These are phyloP conservation scores for Sepiola atlantica DNA, from an alignment of 2,888 invertebrate species.

Conservation along the genomic window DNA sequence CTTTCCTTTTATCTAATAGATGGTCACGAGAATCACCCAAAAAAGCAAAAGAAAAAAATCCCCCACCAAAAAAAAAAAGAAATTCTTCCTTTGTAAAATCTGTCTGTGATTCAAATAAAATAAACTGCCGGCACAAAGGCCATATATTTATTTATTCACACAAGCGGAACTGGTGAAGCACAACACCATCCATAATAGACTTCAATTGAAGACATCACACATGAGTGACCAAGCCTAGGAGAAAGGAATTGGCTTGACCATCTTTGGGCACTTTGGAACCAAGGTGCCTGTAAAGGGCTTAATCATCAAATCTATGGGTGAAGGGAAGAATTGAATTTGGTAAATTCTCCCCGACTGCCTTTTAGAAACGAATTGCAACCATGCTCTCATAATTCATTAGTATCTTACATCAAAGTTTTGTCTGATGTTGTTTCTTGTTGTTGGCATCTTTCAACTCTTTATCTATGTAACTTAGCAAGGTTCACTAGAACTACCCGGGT, in stretches of 20 bases:
- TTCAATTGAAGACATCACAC: constrained; percentile 14
- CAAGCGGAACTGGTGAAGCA: neutral
- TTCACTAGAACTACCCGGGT: neutral
- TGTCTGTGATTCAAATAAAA: neutral
- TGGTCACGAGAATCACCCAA: too few relatives aligned
- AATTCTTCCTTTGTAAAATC: neutral
- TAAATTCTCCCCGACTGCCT: neutral
- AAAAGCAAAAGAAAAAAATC: neutral
- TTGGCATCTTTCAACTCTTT: constrained; percentile 4
- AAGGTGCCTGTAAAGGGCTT: neutral
- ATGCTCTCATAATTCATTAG: neutral
- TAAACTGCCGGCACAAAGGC: neutral
- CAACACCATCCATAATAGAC: constrained; percentile 32
- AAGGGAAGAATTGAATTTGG: neutral
- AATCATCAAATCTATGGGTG: constrained; percentile 20
- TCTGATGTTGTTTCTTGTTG: neutral
- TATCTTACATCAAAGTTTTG: neutral
- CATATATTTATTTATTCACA: constrained; percentile 10
- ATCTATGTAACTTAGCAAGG: neutral
- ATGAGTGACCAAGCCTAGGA: constrained; percentile 20
- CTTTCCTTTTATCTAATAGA: too few relatives aligned
- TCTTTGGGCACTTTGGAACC: constrained; percentile 22
- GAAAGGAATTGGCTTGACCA: constrained; percentile 10
- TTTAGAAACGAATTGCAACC: neutral
- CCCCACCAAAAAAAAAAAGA: neutral